A percentile compares a stretch with the other conserved stretches of the same genome.
phyloP scores from a whole-genome alignment of 2,888 invertebrate genomes.

The Drosophila koepferae region DNA sequence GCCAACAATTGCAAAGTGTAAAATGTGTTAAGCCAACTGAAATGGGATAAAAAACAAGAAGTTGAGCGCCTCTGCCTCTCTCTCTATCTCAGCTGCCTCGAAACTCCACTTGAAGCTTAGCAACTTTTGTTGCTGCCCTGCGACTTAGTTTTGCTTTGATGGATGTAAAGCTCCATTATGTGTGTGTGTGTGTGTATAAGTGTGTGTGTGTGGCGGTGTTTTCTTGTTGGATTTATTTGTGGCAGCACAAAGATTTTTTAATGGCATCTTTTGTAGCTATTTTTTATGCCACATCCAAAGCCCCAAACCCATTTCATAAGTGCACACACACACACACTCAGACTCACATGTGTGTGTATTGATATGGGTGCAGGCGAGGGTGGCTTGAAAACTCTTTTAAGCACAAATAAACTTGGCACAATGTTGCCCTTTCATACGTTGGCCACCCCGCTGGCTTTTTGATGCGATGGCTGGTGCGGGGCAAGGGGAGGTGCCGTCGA shows the following conservation, averaged over 20 bases:
- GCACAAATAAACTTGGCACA: constrained; percentile 76
- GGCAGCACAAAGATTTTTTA: constrained; percentile 79
- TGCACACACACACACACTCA: constrained; percentile 38
- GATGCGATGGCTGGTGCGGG: neutral
- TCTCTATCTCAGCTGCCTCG: neutral
- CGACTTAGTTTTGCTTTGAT: constrained; percentile 79
- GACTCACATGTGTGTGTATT: constrained; percentile 34
- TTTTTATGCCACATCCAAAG: constrained; percentile 57
- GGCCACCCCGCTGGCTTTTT: constrained; percentile 37
- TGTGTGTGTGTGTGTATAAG: neutral
- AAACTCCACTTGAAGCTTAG: constrained; percentile 52
- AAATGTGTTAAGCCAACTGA: constrained; percentile 80
- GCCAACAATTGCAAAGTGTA: constrained; percentile 78
- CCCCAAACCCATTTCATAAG: constrained; percentile 66
- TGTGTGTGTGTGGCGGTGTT: constrained; percentile 32
- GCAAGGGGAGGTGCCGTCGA: neutral
- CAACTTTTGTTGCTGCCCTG: constrained; percentile 71
- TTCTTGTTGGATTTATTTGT: constrained; percentile 76
- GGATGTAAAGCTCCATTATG: constrained; percentile 68
- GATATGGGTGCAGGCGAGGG: constrained; percentile 60
- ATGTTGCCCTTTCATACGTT: constrained; percentile 62
- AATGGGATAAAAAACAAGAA: constrained; percentile 47
- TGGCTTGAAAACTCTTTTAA: constrained; percentile 64
- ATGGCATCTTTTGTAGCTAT: constrained; percentile 80
- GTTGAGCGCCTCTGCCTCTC: constrained; percentile 4